Conservation (phyloP, 2,888 invertebrate species). For the Argynnis bischoffii region DNA sequence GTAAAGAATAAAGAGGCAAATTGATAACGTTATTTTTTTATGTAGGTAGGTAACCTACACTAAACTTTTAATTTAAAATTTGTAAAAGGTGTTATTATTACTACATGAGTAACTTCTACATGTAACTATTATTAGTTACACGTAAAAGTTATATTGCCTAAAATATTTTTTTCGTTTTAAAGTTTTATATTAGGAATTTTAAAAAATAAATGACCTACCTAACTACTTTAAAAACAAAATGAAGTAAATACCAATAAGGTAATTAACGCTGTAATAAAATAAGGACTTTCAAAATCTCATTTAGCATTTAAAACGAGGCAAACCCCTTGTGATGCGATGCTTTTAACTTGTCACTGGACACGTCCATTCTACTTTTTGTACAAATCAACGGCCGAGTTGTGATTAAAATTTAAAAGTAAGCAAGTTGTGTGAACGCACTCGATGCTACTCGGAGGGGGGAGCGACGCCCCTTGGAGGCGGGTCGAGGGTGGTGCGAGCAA, state of each 20-base stretch:
- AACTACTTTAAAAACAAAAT: slow-evolving; percentile 32
- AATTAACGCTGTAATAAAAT: not conserved
- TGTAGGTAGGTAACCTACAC: no score
- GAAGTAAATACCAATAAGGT: not conserved
- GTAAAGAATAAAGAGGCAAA: no score
- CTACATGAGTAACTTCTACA: no score
- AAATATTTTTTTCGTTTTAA: no score
- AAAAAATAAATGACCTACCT: no score
- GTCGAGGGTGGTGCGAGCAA: slow-evolving; percentile 49
- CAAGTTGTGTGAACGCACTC: slow-evolving; percentile 59
- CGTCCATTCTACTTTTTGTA: slow-evolving; percentile 66
- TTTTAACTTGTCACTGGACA: slow-evolving; percentile 58
- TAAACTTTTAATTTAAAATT: no score
- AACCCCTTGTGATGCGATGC: slow-evolving; percentile 37
- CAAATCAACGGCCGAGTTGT: slow-evolving; percentile 71
- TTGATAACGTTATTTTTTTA: no score
- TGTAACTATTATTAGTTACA: no score
- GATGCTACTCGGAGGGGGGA: slow-evolving; percentile 61
- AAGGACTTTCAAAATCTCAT: slow-evolving; percentile 3
- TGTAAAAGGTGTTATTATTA: no score
- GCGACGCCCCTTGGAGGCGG: slow-evolving; percentile 79
- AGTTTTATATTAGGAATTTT: no score
- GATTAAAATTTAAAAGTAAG: slow-evolving; percentile 79
- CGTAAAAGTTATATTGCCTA: no score
- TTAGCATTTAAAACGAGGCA: slow-evolving; percentile 30